A percentile compares a stretch with the other conserved stretches of the same genome.
Evolutionary conservation across 2,797 vertebrate species (phyloP).

Genomic region (Buceros bicornis): DNA sequence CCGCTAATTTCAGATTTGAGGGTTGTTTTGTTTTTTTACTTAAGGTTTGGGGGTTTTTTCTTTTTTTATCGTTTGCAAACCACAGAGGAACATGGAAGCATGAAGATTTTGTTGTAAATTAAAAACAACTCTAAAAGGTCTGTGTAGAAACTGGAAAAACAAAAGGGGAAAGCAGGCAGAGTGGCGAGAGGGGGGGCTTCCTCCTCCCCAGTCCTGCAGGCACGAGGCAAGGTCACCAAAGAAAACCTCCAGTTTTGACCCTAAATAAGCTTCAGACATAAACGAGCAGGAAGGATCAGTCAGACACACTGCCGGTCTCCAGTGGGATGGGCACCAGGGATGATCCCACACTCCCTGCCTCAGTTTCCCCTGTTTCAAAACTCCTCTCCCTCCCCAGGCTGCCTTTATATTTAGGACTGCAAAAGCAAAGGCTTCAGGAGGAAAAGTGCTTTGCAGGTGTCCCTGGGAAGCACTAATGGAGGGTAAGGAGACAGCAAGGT

Average conservation of each 20-base stretch:
- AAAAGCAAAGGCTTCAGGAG: neutral
- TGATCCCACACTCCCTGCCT: fast-evolving
- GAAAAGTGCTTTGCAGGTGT: neutral
- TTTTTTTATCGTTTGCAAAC: neutral
- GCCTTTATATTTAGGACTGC: neutral
- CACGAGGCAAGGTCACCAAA: neutral
- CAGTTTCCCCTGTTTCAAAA: neutral
- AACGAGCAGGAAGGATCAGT: neutral
- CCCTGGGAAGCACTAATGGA: neutral
- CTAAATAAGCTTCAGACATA: neutral
- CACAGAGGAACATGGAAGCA: neutral
- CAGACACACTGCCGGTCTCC: neutral
- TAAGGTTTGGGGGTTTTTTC: neutral
- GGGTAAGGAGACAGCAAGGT: neutral
- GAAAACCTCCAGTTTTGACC: neutral
- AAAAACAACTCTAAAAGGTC: neutral
- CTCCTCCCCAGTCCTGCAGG: neutral
- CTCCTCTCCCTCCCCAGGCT: neutral
- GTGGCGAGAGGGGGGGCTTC: neutral
- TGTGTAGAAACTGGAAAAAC: conserved; percentile 3
- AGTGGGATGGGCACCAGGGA: neutral
- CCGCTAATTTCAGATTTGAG: neutral
- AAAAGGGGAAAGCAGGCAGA: neutral
- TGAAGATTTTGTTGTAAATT: neutral
- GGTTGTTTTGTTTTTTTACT: neutral